A percentile compares a stretch with the other conserved stretches of the same genome.
Evolutionary conservation across 2,888 invertebrate species (phyloP).

Genomic region (Taenaris catops): DNA sequence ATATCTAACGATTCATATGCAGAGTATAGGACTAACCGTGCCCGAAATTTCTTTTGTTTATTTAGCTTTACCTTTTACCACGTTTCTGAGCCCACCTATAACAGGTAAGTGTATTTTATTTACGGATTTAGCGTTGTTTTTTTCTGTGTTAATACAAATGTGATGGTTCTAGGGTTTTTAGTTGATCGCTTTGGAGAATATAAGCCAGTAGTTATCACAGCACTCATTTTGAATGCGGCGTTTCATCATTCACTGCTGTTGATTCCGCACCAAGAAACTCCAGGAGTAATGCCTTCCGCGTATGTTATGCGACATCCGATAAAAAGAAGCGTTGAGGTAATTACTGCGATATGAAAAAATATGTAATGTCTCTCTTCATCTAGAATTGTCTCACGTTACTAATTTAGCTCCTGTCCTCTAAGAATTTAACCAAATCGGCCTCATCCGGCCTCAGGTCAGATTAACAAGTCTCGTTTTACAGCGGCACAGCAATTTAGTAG

Average conservation of each 20-base stretch:
- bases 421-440: conserved; percentile 76
- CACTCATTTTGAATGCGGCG: conserved; percentile 87
- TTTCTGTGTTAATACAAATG: conserved; percentile 1
- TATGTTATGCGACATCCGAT: conserved; percentile 88
- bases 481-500: conserved; percentile 63
- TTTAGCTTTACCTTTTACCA: conserved; percentile 91
- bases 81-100: conserved; percentile 91
- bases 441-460: conserved; percentile 71
- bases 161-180: conserved; percentile 82
- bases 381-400: conserved; percentile 43
- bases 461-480: conserved; percentile 62
- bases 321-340: conserved; percentile 84
- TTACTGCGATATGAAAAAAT: neutral
- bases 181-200: conserved; percentile 94
- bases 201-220: conserved; percentile 89
- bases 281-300: conserved; percentile 86
- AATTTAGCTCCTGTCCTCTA: conserved; percentile 51
- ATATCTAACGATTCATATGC: conserved; percentile 94
- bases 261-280: conserved; percentile 89
- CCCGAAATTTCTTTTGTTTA: conserved; percentile 94
- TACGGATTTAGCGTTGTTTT: too few relatives aligned
- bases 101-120: conserved; percentile 78
- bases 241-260: conserved; percentile 89
- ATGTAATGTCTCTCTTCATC: too few relatives aligned
- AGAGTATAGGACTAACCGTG: conserved; percentile 91